A percentile compares a stretch with the other conserved stretches of the same genome.
Evolutionary conservation across 1,140 invertebrate species (phyloP).

Genomic region (Lamellibrachia luymesi): DNA sequence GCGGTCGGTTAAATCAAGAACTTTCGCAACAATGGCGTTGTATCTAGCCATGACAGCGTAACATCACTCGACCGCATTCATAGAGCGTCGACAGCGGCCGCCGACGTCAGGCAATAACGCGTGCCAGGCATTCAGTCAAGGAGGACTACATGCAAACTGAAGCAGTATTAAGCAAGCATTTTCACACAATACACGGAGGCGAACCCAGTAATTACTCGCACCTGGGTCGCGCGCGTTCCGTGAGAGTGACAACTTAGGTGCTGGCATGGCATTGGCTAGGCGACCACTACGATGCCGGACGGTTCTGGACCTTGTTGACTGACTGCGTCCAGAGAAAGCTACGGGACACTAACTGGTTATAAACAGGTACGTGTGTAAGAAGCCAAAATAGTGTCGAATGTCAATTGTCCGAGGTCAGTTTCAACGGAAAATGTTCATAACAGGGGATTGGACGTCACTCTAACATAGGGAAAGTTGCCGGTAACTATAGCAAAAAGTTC

Average conservation of each 20-base stretch:
- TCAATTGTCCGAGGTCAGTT: neutral
- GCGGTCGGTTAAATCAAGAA: neutral
- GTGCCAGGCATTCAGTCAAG: neutral
- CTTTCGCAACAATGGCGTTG: neutral
- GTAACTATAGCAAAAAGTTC: too few relatives aligned
- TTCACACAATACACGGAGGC: neutral
- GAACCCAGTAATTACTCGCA: neutral
- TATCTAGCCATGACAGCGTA: neutral
- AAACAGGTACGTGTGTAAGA: neutral
- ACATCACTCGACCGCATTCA: neutral
- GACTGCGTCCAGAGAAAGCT: neutral
- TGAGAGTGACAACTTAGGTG: neutral
- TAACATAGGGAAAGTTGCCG: neutral
- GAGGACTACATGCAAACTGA: neutral
- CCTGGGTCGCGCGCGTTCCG: neutral
- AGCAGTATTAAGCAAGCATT: neutral
- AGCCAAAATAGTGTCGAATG: neutral
- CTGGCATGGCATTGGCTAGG: neutral
- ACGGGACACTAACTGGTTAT: neutral
- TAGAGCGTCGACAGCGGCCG: neutral
- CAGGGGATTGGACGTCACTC: neutral
- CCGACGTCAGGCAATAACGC: neutral
- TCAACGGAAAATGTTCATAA: neutral
- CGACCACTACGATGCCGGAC: neutral
- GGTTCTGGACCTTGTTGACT: neutral